Base-by-base conservation (phyloP, 2,113 vertebrate genomes). In the Gobius niger region DNA sequence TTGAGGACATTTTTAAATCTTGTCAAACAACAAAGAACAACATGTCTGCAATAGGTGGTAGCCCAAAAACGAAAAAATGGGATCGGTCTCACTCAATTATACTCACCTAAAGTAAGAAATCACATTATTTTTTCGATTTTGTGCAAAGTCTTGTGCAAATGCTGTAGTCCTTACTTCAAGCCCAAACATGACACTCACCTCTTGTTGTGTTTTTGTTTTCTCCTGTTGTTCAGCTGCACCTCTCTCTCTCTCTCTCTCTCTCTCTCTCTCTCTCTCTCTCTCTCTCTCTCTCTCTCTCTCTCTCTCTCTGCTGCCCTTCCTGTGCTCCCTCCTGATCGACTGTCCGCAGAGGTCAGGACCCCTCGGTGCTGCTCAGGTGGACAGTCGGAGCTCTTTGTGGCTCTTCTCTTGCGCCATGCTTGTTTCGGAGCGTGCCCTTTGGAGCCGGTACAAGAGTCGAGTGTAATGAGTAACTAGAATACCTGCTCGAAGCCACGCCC, bases 361-460 rank as follows among this genome's bases (percentile, higher is more conserved):
- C 60, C 16, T 18, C 5, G 41, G n/a, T 19, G 8, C 9, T 8
- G 47, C 47, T 10, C 54, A 52, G 54, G 54, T 53, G 54, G 3
- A 15, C 13, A 47, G 44, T 24, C 14, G n/a, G 15, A 24, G 42
- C 67, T 24, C 47, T 62, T 34, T 6, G 44, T 14, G 6, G 44
- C 6, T 19, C 59, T 14, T 47, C 15, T 18, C 15, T 5, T n/a
- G 7, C 11, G 8, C 7, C 8, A 24, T 63, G 49, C 47, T 62
- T 41, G 59, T 63, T 57, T 59, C 18, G 15, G 47, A 49, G 47
- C 47, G 44, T 69, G 73, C 73, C 70, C 78, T 76, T 81, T 76
- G 73, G 52, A 49, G 14, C 44, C 14, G 9, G 56, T 68, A 51
- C 70, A 44, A 16, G 50, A 49, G 47, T 67, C 18, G 1, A 2